Evolutionary conservation across 2,113 vertebrate species (phyloP), one percentile per base, ranked within the genome.

Genomic region (Carlito syrichta): DNA sequence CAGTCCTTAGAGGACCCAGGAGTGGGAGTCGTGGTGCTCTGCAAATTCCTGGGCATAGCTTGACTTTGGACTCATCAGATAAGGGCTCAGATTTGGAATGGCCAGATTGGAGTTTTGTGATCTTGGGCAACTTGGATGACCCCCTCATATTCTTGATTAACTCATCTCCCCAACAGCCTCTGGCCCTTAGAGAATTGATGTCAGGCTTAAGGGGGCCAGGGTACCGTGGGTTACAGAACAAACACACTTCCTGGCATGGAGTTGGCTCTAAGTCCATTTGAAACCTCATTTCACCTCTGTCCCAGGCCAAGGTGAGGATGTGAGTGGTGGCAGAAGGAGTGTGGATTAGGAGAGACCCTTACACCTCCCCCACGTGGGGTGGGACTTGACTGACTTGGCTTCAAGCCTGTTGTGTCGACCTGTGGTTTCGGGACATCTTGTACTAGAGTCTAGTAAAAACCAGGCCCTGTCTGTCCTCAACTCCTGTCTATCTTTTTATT

Each of bases 301-400:
- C 68, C 27, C 27, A 12, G 25, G 58, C 6, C 4, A 6, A 74
- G 60, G 13, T 27, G n/a, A 30, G 12, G 52, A 62, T 0, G 1
- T 23, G 17, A 5, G 27, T 1, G 17, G 25, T 32, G 6, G 40
- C 7, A 22, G 14, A 50, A 63, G 0, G 27, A 77, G 8, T 25
- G 0, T 89, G 30, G 14, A 4, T 45, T 12, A 76, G 20, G 12
- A 63, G 35, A 30, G 25, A 20, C 3, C 23, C 7, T 48, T n/a
- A 27, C 8, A 13, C 20, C 38, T 71, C 12, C n/a, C 22, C 14
- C 0, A 1, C 4, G 1, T 35, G 38, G 38, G 27, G 8, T 12
- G 4, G 62, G 35, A 30, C 76, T 74, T 81, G 63, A 92, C 23
- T 23, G n/a, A 50, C 58, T 89, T 5, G 9, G 71, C 35, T 81